Base-by-base conservation (phyloP, 2,888 invertebrate genomes). In the Scaptomyza caliginosa region DNA sequence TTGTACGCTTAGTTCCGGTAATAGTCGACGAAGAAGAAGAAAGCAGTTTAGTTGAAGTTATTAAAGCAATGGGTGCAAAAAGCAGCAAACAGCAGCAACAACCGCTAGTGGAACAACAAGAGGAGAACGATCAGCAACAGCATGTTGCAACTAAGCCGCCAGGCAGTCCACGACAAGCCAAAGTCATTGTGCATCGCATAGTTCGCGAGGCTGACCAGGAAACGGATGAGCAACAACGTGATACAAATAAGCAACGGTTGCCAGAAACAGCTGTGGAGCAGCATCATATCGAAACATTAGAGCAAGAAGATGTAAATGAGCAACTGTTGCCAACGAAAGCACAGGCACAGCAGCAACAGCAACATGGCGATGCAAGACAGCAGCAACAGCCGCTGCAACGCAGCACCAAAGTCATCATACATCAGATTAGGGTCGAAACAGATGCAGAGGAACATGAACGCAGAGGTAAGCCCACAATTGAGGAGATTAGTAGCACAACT, bases 111-210 rank as follows among this genome's bases (percentile, higher is more conserved):
- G 46, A 66, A 42, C n/a, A 21, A 49, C 58, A 62, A 43, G 59
- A 64, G 11, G 45, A 52, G 11, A 4, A 2, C 3, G 30, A n/a
- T 28, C 13, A 50, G 50, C 59, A 30, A 42, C 45, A 57, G 26
- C 34, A 43, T 13, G 48, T 24, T 28, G 0, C 40, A 4, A 16
- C 21, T 6, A 86, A 74, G 17, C 46, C 80, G 4, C 78, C 81
- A 8, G 86, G 71, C 2, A 86, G 84, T 57, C 78, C 83, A 4
- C 59, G 73, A 0, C 77, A 84, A 52, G 76, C 73, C 16, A 90
- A 81, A 69, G 87, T 90, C 45, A 89, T 90, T 60, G 77, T 88
- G 26, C 89, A 89, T 59, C 80, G 84, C 38, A 64, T 81, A 36
- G 68, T 87, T 4, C 52, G 63, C 6, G 74, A 43, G 8, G 21